phyloP scores from a whole-genome alignment of 2,797 vertebrate species.

The Odontamblyopus rebecca region DNA sequence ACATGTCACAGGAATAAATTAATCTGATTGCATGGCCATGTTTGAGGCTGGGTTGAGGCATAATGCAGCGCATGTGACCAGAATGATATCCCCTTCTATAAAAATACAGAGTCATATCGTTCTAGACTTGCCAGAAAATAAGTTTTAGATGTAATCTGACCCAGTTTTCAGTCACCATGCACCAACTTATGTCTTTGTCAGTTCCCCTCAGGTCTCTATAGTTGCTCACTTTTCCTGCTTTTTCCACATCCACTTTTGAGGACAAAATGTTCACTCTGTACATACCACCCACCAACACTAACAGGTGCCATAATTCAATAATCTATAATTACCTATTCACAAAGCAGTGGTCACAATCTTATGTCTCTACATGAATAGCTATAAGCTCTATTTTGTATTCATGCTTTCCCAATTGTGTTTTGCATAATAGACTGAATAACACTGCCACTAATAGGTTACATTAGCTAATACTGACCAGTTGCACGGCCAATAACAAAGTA shows the following conservation, averaged over 20 bases:
- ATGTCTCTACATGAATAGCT: background rate
- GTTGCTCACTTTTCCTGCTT: background rate
- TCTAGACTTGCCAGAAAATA: no score
- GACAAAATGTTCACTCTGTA: constrained; percentile 1
- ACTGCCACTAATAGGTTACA: background rate
- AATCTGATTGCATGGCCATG: no score
- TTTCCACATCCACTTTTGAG: background rate
- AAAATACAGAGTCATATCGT: no score
- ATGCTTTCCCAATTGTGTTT: no score
- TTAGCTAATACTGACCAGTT: background rate
- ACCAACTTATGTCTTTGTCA: no score
- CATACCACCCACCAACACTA: background rate
- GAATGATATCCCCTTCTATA: no score
- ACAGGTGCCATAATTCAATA: constrained; percentile 6
- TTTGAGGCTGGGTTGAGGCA: no score
- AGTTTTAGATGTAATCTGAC: background rate
- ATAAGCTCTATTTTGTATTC: background rate
- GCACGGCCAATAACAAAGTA: constrained; percentile 6
- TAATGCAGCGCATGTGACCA: no score
- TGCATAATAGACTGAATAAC: background rate
- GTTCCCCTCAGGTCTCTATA: background rate
- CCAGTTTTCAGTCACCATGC: background rate
- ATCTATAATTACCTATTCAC: background rate
- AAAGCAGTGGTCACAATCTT: background rate
- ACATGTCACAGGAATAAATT: no score